Evolutionary conservation across 2,888 invertebrate genomes (phyloP).

Genomic region (Caenorhabditis afra): DNA sequence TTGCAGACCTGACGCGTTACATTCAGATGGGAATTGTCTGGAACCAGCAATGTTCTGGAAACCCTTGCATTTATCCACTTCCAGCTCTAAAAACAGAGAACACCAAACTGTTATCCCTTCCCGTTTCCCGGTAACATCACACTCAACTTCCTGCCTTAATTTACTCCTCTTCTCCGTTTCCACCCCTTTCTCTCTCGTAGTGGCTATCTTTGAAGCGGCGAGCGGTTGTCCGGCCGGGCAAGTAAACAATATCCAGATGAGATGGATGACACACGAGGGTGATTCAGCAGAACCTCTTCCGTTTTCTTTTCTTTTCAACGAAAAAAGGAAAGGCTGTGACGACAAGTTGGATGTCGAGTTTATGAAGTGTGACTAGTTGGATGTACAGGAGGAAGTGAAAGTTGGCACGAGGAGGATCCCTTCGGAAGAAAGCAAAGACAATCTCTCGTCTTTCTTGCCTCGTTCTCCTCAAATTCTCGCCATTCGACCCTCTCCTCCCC

Average conservation of each 20-base stretch:
- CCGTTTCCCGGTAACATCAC: too few relatives aligned
- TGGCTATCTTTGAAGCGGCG: background rate
- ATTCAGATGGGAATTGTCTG: too few relatives aligned
- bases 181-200: background rate
- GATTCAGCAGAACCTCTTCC: slow-evolving; percentile 9
- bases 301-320: background rate
- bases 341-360: too few relatives aligned
- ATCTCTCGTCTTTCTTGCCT: background rate
- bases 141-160: too few relatives aligned
- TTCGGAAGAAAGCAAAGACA: slow-evolving; percentile 1
- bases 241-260: slow-evolving; percentile 4
- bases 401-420: background rate
- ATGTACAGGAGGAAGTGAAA: too few relatives aligned
- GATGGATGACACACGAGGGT: background rate
- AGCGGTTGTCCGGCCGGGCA: slow-evolving; percentile 6
- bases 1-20: too few relatives aligned
- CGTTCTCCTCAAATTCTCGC: slow-evolving; percentile 26
- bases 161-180: too few relatives aligned
- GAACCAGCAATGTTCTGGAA: too few relatives aligned
- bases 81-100: too few relatives aligned
- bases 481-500: slow-evolving; percentile 23
- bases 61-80: too few relatives aligned
- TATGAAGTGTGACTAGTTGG: too few relatives aligned
- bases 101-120: too few relatives aligned
- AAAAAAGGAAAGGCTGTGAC: background rate